Base-by-base conservation (phyloP, 2,113 vertebrate species). In the Sakesphorus luctuosus region DNA sequence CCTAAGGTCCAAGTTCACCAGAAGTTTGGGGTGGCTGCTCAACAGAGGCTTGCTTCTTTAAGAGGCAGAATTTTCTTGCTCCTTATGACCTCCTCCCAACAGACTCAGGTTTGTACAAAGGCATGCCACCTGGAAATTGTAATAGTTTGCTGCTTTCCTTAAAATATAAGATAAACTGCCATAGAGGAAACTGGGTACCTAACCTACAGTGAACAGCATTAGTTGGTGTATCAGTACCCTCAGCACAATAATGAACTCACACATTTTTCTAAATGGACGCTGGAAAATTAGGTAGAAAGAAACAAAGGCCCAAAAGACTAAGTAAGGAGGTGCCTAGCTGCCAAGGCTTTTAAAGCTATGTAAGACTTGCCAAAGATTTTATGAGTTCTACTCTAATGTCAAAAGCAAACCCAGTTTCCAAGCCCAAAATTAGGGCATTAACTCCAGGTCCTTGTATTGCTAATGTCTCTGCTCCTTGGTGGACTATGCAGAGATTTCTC, bases 171-270 rank as follows among this genome's bases (percentile, higher is more conserved):
- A 7, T 25, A 53, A 79, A 76, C 11, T 31, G 10, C 24, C 17
- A 40, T 1, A 44, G 47, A 7, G 26, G 11, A 77, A 15, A 9
- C 2, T 33, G 2, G 52, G 13, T 14, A 66, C 11, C 8, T 53
- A 0, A 29, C 61, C 49, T 4, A 2, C 7, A 24, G 38, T n/a
- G 16, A 11, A 12, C 23, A 74, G 3, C 1, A 1, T 23, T 66
- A 59, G 2, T 10, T 73, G 49, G 33, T 11, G 4, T 28, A 72
- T 31, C 36, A 53, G 31, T 4, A 3, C 8, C 46, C 47, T 84
- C 35, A 40, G 21, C 16, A 29, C 5, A 4, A 2, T 35, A 25
- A 53, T 18, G 50, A 84, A 90, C 23, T 76, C 44, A 15, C 10
- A 6, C 16, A 11, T 28, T 1, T 1, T 53, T 83, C 26, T 38